phyloP scores from a whole-genome alignment of 2,113 vertebrate species.

The Larimichthys crocea region DNA sequence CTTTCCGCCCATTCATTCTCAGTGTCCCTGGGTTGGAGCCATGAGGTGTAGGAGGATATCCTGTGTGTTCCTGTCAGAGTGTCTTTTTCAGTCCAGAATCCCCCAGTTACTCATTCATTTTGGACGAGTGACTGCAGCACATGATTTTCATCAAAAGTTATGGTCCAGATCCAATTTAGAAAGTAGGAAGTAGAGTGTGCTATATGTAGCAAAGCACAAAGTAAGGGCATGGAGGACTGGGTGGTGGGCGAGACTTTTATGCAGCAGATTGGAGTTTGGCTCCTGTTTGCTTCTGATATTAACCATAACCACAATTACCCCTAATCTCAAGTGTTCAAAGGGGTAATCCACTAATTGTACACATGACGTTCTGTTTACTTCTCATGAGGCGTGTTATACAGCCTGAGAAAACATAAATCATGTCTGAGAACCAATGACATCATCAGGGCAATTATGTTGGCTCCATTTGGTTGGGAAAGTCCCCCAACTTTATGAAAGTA shows the following conservation, averaged over 20 bases:
- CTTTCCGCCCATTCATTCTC: conserved; percentile 2
- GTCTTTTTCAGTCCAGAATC: background rate
- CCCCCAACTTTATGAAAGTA: background rate
- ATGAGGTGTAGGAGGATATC: background rate
- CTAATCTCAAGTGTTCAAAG: background rate
- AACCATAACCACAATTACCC: background rate
- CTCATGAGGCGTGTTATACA: no score
- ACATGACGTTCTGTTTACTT: no score
- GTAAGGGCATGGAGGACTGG: background rate
- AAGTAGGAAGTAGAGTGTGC: background rate
- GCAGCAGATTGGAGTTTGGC: background rate
- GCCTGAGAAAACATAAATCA: no score
- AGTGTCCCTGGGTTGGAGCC: background rate
- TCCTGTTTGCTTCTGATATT: background rate
- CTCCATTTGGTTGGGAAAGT: background rate
- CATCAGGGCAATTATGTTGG: background rate
- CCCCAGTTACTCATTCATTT: background rate
- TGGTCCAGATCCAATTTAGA: background rate
- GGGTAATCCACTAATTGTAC: background rate
- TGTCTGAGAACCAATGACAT: conserved; percentile 2
- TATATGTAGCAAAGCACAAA: background rate
- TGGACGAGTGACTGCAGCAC: background rate
- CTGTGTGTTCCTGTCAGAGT: background rate
- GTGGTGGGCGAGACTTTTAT: background rate
- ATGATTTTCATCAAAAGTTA: background rate